A percentile compares a stretch with the other conserved stretches of the same genome.
These are phyloP conservation scores for Tympanuchus pallidicinctus DNA, from an alignment of 2,113 vertebrate species.

Conservation along the genomic window DNA sequence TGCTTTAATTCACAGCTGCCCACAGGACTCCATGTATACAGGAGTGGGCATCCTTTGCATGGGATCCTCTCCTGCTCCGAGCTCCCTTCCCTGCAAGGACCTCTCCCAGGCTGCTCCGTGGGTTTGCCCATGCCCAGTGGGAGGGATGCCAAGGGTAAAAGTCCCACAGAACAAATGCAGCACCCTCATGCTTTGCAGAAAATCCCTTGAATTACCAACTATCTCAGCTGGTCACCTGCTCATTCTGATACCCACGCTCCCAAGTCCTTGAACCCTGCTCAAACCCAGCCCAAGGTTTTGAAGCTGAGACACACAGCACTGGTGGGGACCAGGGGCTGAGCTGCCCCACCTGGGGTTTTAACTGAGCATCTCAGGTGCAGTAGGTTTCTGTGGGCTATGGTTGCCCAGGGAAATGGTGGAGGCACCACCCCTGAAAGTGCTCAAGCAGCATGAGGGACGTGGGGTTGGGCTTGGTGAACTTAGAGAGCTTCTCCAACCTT, in stretches of 20 bases:
- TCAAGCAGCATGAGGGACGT: no score
- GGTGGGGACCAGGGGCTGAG: not conserved
- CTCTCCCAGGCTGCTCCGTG: not conserved
- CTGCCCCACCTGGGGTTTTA: not conserved
- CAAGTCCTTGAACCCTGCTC: not conserved
- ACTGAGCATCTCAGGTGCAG: not conserved
- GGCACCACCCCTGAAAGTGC: no score
- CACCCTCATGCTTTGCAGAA: accelerated
- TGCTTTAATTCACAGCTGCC: slow-evolving; percentile 62
- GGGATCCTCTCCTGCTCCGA: not conserved
- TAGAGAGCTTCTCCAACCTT: no score
- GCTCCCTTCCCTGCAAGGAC: not conserved
- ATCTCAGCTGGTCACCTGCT: not conserved
- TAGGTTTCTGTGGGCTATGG: not conserved
- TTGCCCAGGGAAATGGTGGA: no score
- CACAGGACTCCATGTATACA: not conserved
- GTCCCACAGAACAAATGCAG: not conserved
- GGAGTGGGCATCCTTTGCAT: not conserved
- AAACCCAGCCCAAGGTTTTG: not conserved
- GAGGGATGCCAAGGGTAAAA: not conserved
- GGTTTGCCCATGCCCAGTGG: not conserved
- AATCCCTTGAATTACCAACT: accelerated
- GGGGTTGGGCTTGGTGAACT: no score
- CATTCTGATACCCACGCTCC: not conserved
- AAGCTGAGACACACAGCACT: not conserved